Conservation (phyloP, 1,140 invertebrate genomes). For the Drosophila varians region DNA sequence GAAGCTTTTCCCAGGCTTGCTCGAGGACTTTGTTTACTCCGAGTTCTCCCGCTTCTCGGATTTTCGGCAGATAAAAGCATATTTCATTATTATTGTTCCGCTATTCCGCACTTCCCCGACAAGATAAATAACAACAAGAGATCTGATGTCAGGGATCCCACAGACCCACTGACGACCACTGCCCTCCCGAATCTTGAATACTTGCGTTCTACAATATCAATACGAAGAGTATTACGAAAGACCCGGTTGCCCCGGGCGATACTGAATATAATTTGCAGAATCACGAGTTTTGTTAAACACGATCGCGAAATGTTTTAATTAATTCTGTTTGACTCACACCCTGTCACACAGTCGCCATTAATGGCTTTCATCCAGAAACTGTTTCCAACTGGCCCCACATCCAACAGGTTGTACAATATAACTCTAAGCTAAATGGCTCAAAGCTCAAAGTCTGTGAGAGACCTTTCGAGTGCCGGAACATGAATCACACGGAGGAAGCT, state of each 20-base stretch:
- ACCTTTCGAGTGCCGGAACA: neutral
- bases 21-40: constrained; percentile 38
- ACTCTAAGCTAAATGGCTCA: neutral
- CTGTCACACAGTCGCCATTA: constrained; percentile 15
- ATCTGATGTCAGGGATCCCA: constrained; percentile 10
- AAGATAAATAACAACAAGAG: constrained; percentile 28
- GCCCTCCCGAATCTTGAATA: neutral
- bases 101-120: neutral
- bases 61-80: constrained; percentile 39
- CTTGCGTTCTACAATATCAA: neutral
- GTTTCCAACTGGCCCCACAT: constrained; percentile 20
- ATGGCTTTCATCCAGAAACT: constrained; percentile 36
- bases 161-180: constrained; percentile 31
- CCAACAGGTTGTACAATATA: constrained; percentile 13
- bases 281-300: constrained; percentile 24
- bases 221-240: neutral
- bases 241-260: no score
- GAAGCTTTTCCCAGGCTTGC: constrained; percentile 34
- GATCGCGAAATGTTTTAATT: constrained; percentile 29
- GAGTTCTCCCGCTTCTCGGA: neutral
- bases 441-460: constrained; percentile 17
- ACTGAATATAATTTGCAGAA: constrained; percentile 25
- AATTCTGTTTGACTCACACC: constrained; percentile 22
- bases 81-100: constrained; percentile 21
- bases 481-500: constrained; percentile 23